Conservation (phyloP, 2,113 vertebrate species). For the Onychostoma macrolepis region DNA sequence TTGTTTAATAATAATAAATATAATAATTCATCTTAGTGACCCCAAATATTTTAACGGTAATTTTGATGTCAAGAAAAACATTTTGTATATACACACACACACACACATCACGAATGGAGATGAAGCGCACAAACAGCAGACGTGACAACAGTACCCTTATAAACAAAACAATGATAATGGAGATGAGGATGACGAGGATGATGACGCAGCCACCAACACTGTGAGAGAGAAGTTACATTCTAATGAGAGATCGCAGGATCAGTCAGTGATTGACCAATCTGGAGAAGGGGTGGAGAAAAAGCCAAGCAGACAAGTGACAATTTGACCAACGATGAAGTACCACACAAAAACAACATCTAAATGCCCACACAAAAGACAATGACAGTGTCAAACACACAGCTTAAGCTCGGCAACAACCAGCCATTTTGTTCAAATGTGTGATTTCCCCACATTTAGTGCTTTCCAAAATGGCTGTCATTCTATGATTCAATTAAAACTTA, state of each 20-base stretch:
- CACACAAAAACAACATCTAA: slow-evolving; percentile 43
- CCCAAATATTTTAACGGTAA: background rate
- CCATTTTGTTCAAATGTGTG: slow-evolving; percentile 71
- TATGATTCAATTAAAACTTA: slow-evolving; percentile 34
- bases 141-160: slow-evolving; percentile 20
- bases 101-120: background rate
- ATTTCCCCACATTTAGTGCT: slow-evolving; percentile 52
- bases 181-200: slow-evolving; percentile 50
- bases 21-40: background rate
- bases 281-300: slow-evolving; percentile 50
- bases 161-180: slow-evolving; percentile 50
- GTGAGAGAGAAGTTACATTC: slow-evolving; percentile 60
- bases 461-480: slow-evolving; percentile 57
- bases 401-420: slow-evolving; percentile 45
- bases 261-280: slow-evolving; percentile 49
- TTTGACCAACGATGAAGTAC: slow-evolving; percentile 43
- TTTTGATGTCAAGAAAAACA: background rate
- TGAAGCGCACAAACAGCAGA: slow-evolving; percentile 7
- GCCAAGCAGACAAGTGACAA: slow-evolving; percentile 54
- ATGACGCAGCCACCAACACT: slow-evolving; percentile 64
- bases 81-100: background rate
- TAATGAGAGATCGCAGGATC: slow-evolving; percentile 56
- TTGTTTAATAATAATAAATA: too few species aligned
- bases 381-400: slow-evolving; percentile 36
- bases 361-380: slow-evolving; percentile 43